phyloP scores from a whole-genome alignment of 2,888 invertebrate species.

The Dromius quadrimaculatus region DNA sequence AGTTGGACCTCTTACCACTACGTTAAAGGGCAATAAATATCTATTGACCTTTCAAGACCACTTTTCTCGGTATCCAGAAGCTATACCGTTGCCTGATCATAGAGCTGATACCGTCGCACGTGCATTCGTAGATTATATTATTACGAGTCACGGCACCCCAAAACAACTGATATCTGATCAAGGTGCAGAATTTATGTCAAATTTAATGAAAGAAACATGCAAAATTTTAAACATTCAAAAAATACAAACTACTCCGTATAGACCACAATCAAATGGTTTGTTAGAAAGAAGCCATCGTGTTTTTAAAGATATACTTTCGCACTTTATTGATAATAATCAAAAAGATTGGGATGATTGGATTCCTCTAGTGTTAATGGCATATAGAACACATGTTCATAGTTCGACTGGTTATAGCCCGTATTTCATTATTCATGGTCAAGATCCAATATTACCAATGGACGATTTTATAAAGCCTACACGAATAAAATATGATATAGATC shows the following conservation, averaged over 20 bases:
- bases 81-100: constrained; percentile 52
- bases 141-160: constrained; percentile 54
- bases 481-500: neutral
- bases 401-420: constrained; percentile 53
- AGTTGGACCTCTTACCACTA: constrained; percentile 55
- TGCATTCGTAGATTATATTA: constrained; percentile 51
- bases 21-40: constrained; percentile 54
- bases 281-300: constrained; percentile 54
- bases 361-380: constrained; percentile 50
- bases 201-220: constrained; percentile 40
- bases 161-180: constrained; percentile 54
- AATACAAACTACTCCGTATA: constrained; percentile 50
- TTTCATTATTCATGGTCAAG: constrained; percentile 50
- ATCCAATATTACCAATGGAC: constrained; percentile 35
- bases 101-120: constrained; percentile 52
- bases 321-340: constrained; percentile 47
- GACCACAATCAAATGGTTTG: constrained; percentile 53
- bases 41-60: constrained; percentile 56
- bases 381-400: constrained; percentile 42
- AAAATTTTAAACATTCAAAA: constrained; percentile 35
- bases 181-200: constrained; percentile 52
- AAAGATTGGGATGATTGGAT: constrained; percentile 54
- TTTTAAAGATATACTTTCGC: constrained; percentile 43
- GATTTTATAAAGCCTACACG: neutral
- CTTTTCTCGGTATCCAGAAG: constrained; percentile 55